These are phyloP conservation scores for Periophthalmodon schlosseri DNA, from an alignment of 2,113 vertebrate genomes.

Conservation along the genomic window DNA sequence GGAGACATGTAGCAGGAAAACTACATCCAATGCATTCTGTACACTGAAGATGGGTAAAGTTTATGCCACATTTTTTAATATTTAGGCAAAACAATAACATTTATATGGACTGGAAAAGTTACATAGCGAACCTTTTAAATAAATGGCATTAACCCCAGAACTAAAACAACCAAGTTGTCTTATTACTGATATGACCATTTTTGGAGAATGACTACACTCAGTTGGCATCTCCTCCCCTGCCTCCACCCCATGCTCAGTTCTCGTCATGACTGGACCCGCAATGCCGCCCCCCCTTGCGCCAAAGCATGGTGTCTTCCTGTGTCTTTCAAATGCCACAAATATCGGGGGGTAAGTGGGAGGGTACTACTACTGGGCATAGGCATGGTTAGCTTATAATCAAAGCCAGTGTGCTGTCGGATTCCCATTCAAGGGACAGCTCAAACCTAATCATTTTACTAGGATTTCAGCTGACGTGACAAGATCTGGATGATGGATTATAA, in stretches of 20 bases:
- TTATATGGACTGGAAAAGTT: too few relatives aligned
- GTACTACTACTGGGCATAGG: constrained; percentile 20
- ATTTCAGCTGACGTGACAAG: constrained; percentile 21
- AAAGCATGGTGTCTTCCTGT: constrained; percentile 57
- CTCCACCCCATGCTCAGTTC: constrained; percentile 32
- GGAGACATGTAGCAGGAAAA: too few relatives aligned
- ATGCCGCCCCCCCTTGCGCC: constrained; percentile 47
- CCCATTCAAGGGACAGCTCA: constrained; percentile 47
- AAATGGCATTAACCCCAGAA: neutral
- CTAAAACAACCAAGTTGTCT: neutral
- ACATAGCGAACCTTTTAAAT: neutral
- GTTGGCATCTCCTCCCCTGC: constrained; percentile 64
- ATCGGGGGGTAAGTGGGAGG: constrained; percentile 21
- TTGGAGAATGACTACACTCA: constrained; percentile 66
- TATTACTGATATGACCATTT: neutral
- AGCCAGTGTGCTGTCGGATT: constrained; percentile 46
- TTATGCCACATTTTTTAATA: too few relatives aligned
- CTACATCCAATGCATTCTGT: too few relatives aligned
- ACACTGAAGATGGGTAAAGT: too few relatives aligned
- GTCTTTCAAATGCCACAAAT: constrained; percentile 43
- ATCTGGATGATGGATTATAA: constrained; percentile 12
- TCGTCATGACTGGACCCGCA: constrained; percentile 61
- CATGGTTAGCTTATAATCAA: constrained; percentile 60
- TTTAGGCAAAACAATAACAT: too few relatives aligned
- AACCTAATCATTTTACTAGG: constrained; percentile 25